phyloP scores from a whole-genome alignment of 1,140 invertebrate species.

The Camponotus vicinus region DNA sequence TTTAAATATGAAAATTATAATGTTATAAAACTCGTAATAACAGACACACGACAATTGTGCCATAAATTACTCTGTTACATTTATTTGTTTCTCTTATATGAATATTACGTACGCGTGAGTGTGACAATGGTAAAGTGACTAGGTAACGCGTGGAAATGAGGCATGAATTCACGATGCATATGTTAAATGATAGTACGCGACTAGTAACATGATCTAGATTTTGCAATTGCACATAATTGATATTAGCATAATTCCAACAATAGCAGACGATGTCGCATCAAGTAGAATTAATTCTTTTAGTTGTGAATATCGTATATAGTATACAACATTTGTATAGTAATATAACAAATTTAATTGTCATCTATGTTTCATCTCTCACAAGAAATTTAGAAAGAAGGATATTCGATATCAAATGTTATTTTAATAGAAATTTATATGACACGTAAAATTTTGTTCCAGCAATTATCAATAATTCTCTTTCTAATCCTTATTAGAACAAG shows the following conservation, averaged over 20 bases:
- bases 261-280: neutral
- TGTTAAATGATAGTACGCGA: neutral
- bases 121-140: neutral
- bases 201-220: constrained; percentile 47
- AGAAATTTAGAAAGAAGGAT: too few species aligned
- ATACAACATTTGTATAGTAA: neutral
- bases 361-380: neutral
- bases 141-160: neutral
- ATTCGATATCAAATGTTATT: neutral
- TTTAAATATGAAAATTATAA: neutral
- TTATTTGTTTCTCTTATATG: neutral
- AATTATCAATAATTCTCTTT: neutral
- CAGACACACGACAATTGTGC: neutral
- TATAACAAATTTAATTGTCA: neutral
- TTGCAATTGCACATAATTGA: constrained; percentile 50
- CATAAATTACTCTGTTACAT: neutral
- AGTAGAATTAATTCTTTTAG: neutral
- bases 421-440: neutral
- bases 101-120: too few species aligned
- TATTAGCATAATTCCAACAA: constrained; percentile 57
- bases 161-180: neutral
- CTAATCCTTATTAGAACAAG: neutral
- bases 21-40: constrained; percentile 9
- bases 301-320: neutral
- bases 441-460: neutral